Evolutionary conservation across 2,888 invertebrate species (phyloP).

Genomic region (Phlogophora meticulosa): DNA sequence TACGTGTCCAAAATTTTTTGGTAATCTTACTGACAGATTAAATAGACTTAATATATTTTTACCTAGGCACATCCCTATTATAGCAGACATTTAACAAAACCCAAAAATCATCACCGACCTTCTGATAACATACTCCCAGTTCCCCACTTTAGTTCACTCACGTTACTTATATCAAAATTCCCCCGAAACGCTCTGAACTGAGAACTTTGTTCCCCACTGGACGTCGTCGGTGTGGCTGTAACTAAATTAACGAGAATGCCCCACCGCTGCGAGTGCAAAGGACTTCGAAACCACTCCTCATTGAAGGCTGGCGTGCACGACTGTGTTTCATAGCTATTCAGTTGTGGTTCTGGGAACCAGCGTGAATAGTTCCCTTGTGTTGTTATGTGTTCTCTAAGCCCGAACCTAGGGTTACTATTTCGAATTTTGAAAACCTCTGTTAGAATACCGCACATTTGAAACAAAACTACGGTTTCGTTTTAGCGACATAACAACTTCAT

Average conservation of each 20-base stretch:
- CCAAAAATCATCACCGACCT: too few species aligned
- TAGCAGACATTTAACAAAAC: too few species aligned
- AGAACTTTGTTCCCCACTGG: slow-evolving; percentile 9
- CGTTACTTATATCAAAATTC: background rate
- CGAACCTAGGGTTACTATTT: too few species aligned
- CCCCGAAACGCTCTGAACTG: background rate
- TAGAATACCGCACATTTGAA: too few species aligned
- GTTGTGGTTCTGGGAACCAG: background rate
- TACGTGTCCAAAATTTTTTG: too few species aligned
- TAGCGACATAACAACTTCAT: too few species aligned
- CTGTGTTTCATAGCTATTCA: slow-evolving; percentile 3
- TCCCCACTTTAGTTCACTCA: background rate
- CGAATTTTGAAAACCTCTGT: too few species aligned
- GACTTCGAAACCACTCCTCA: slow-evolving; percentile 1
- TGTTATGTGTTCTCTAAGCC: background rate
- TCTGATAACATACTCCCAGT: too few species aligned
- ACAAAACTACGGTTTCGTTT: too few species aligned
- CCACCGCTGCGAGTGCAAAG: background rate
- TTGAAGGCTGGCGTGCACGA: background rate
- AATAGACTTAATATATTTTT: too few species aligned
- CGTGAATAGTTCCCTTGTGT: background rate
- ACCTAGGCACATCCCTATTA: too few species aligned
- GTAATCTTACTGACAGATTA: too few species aligned
- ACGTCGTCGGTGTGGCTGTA: background rate
- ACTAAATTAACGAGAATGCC: slow-evolving; percentile 20